Conservation (phyloP, 2,888 invertebrate species). For the Rhagonycha fulva region DNA sequence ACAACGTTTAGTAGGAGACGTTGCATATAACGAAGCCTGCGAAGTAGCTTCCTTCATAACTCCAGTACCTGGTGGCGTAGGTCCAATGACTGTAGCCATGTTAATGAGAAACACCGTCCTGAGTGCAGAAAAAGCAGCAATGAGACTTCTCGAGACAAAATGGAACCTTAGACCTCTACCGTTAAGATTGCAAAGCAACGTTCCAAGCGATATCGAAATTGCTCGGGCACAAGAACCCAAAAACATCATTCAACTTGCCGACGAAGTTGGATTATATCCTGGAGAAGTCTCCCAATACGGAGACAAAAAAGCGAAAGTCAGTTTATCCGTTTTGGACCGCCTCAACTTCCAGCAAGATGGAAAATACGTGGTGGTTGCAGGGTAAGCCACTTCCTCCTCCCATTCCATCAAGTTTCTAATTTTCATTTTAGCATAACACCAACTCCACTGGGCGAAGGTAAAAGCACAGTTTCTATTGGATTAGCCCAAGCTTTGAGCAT, state of each 20-base stretch:
- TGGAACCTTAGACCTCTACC: conserved; percentile 78
- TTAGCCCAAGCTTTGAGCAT: conserved; percentile 90
- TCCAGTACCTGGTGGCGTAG: conserved; percentile 96
- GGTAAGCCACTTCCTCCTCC: conserved; percentile 62
- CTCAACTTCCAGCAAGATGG: conserved; percentile 72
- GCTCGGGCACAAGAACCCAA: conserved; percentile 89
- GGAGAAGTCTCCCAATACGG: conserved; percentile 91
- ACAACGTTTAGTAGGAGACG: conserved; percentile 92
- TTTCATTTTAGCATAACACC: conserved; percentile 81
- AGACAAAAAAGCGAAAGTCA: conserved; percentile 91
- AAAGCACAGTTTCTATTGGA: conserved; percentile 94
- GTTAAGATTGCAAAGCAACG: conserved; percentile 68
- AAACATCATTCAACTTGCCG: conserved; percentile 73
- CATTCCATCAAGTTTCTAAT: neutral
- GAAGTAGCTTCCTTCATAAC: conserved; percentile 87
- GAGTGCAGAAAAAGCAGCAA: conserved; percentile 71
- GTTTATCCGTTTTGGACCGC: conserved; percentile 78
- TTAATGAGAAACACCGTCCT: conserved; percentile 92
- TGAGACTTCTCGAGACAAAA: conserved; percentile 59
- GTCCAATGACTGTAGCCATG: conserved; percentile 99
- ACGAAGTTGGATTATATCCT: conserved; percentile 81
- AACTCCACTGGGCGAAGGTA: conserved; percentile 98
- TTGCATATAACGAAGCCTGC: conserved; percentile 80
- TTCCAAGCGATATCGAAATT: conserved; percentile 92
- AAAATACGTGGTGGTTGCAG: conserved; percentile 93